phyloP scores from a whole-genome alignment of 1,140 invertebrate genomes.

The Bombus breviceps region DNA sequence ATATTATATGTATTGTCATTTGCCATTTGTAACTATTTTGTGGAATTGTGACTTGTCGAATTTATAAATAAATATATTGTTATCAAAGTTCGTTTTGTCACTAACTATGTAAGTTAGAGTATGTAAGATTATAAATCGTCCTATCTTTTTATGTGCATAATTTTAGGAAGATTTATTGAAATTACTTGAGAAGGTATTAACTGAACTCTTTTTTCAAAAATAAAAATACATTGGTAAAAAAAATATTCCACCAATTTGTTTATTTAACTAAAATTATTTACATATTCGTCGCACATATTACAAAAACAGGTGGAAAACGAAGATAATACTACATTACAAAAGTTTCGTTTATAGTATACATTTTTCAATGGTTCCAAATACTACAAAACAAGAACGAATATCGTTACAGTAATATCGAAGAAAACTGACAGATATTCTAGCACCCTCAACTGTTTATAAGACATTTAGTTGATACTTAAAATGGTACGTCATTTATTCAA shows the following conservation, averaged over 20 bases:
- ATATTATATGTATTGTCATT: slow-evolving; percentile 4
- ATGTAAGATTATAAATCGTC: not conserved
- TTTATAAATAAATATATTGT: slow-evolving; percentile 35
- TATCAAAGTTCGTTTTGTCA: not conserved
- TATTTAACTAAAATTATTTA: slow-evolving; percentile 46
- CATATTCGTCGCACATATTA: slow-evolving; percentile 6
- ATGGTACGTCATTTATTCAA: slow-evolving; percentile 6
- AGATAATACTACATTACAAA: slow-evolving; percentile 18
- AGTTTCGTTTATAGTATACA: slow-evolving; percentile 4
- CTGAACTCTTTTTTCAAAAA: not conserved
- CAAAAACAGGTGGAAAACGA: slow-evolving; percentile 27
- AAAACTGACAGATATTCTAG: slow-evolving; percentile 21
- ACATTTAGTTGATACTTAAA: not conserved
- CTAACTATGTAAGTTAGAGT: not conserved
- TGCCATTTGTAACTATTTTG: slow-evolving; percentile 35
- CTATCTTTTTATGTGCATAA: slow-evolving; percentile 14
- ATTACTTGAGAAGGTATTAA: not conserved
- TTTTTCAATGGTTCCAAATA: slow-evolving; percentile 2
- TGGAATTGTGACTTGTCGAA: slow-evolving; percentile 24
- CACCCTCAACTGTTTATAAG: slow-evolving; percentile 4
- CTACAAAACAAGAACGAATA: slow-evolving; percentile 17
- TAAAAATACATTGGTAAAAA: slow-evolving; percentile 44
- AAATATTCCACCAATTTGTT: slow-evolving; percentile 49
- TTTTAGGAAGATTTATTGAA: slow-evolving; percentile 7
- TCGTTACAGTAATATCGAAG: not conserved